Base-by-base conservation (phyloP, 2,113 vertebrate species). In the Heliornis fulica region DNA sequence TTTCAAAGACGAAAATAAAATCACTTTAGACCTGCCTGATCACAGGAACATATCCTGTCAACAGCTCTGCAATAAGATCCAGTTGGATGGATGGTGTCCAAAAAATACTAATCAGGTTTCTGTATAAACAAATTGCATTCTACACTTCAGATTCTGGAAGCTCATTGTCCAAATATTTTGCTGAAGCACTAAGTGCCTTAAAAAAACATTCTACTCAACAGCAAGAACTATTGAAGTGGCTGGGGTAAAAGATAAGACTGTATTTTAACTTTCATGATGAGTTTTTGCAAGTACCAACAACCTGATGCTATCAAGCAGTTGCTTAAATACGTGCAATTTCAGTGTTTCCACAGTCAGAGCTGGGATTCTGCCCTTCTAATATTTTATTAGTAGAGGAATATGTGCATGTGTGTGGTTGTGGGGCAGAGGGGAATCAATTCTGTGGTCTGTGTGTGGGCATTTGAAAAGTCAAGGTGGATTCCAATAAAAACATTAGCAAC, bases 91-190 rank as follows among this genome's bases (percentile, higher is more conserved):
- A 78, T 29, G 13, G 22, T 83, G 70, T 90, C 78, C 81, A 97
- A 96, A 92, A 83, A 96, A 97, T 92, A 94, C 56, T 94, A 87
- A 96, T 94, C 95, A 96, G 45, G 74, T 94, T 96, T 93, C 57
- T 95, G 45, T 80, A 96, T 91, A 94, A 98, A 95, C 31, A 94
- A 87, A 96, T 15, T 53, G 19, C 45, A 26, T 53, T 64, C 43
- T 94, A 14, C 3, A 6, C 25, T 92, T 92, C 61, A 89, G 29
- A 94, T 94, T 95, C 86, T 92, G 64, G 53, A 74, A 96, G 51
- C 36, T 96, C 75, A 54, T 59, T 94, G 38, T 93, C 65, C 68
- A 96, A 91, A 94, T 9, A 77, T 69, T 86, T 97, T 91, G 81
- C 25, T 89, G 34, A 96, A 78, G 45, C 53, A 87, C n/a, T 93